Evolutionary conservation across 2,888 invertebrate genomes (phyloP), one percentile per base, ranked within the genome.

Genomic region (Hecatera dysodea): DNA sequence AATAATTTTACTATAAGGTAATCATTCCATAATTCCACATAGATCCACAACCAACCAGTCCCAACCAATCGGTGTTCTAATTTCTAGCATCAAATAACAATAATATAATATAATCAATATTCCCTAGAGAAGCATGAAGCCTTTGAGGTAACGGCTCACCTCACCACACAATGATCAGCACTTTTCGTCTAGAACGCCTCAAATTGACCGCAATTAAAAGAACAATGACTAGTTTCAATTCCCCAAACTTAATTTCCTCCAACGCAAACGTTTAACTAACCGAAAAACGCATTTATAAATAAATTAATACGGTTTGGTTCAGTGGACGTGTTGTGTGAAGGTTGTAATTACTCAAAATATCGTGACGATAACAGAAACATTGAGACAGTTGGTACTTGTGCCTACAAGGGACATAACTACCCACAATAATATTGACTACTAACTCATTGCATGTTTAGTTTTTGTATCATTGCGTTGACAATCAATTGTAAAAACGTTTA

Each of bases 161-260:
- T 87, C 89, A 82, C 80, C 89, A 87, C 88, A 90, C 91, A 88
- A 94, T 96, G 95, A 96, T 93, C 86, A 85, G 95, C 95, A 94
- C 86, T 93, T 94, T 95, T 95, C 94, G 87, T 85, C 91, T 93
- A 94, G 94, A 96, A 95, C 95, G 94, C 90, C 91, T 90, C 92
- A 94, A 95, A 95, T 93, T 94, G 94, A 92, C 93, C 91, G 93
- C 95, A 95, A 95, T 95, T 95, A 96, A 94, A 95, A 95, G 94
- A 95, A 95, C 96, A 96, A 95, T 94, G 94, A 94, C 92, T 90
- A 92, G 92, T 95, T 95, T 95, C 95, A 95, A 95, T 95, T 94
- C 94, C 93, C 93, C 91, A 95, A 96, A 95, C 94, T 93, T 91
- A 95, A 96, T 95, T 95, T 95, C 95, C 95, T 94, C 89, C 90